These are phyloP conservation scores for Heteromyza rotundicornis DNA, from an alignment of 2,888 invertebrate species.

Conservation along the genomic window DNA sequence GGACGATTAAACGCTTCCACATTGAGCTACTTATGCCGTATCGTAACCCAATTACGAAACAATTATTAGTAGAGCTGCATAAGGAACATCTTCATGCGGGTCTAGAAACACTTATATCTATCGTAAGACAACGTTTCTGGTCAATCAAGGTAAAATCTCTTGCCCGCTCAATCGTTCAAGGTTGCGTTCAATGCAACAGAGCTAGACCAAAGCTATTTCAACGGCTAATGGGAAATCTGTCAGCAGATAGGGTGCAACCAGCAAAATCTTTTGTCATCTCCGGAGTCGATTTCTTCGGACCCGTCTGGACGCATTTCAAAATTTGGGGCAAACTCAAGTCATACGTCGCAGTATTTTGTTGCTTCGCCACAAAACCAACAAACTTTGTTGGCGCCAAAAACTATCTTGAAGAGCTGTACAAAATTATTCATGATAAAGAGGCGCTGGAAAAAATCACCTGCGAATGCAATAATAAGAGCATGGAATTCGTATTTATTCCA, in stretches of 20 bases:
- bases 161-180: neutral
- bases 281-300: no score
- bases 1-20: neutral
- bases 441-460: neutral
- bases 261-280: conserved; percentile 15
- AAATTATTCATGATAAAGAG: neutral
- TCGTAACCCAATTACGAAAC: neutral
- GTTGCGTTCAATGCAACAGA: neutral
- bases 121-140: neutral
- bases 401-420: neutral
- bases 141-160: neutral
- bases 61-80: neutral
- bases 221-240: conserved; percentile 16
- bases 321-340: conserved; percentile 7
- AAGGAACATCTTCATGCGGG: neutral
- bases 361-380: conserved; percentile 7
- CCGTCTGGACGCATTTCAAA: conserved; percentile 13
- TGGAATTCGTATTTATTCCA: neutral
- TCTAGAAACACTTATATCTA: neutral
- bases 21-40: neutral
- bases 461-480: neutral
- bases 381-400: conserved; percentile 7
- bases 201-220: neutral
- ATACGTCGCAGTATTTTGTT: conserved; percentile 6
- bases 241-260: neutral